phyloP scores from a whole-genome alignment of 2,797 vertebrate genomes.

The Fistularia tabacaria region DNA sequence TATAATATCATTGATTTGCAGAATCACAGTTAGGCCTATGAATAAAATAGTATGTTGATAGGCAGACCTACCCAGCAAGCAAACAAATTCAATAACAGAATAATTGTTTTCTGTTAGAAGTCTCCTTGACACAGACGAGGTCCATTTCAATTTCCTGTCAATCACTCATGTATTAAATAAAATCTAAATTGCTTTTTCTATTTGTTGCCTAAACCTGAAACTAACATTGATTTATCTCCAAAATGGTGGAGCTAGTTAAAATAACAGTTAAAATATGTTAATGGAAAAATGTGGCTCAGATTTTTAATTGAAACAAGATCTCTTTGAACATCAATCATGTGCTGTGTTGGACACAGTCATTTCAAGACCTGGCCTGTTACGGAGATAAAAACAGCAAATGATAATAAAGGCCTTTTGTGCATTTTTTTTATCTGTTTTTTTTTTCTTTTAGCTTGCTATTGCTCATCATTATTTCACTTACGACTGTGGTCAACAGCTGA shows the following conservation, averaged over 20 bases:
- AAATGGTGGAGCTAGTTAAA: conserved; percentile 42
- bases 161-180: conserved; percentile 58
- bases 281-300: conserved; percentile 15
- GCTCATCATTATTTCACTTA: too few species aligned
- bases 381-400: conserved; percentile 10
- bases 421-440: conserved; percentile 56
- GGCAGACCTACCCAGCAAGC: conserved; percentile 35
- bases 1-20: too few species aligned
- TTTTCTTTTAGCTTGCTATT: conserved; percentile 61
- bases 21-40: too few species aligned
- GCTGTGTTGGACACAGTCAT: conserved; percentile 8
- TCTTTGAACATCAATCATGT: conserved; percentile 33
- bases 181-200: conserved; percentile 62
- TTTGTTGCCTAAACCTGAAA: conserved; percentile 51
- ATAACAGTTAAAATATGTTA: conserved; percentile 29
- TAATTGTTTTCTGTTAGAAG: conserved; percentile 20
- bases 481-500: too few species aligned
- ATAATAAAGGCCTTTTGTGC: conserved; percentile 8
- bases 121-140: conserved; percentile 40
- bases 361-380: too few species aligned
- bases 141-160: conserved; percentile 64
- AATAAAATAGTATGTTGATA: conserved; percentile 18
- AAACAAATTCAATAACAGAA: conserved; percentile 33
- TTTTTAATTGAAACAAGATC: conserved; percentile 20
- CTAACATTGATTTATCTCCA: conserved; percentile 44